Evolutionary conservation across 2,888 invertebrate genomes (phyloP), one percentile per base, ranked within the genome.

Genomic region (Lissocephala sabroskyi): DNA sequence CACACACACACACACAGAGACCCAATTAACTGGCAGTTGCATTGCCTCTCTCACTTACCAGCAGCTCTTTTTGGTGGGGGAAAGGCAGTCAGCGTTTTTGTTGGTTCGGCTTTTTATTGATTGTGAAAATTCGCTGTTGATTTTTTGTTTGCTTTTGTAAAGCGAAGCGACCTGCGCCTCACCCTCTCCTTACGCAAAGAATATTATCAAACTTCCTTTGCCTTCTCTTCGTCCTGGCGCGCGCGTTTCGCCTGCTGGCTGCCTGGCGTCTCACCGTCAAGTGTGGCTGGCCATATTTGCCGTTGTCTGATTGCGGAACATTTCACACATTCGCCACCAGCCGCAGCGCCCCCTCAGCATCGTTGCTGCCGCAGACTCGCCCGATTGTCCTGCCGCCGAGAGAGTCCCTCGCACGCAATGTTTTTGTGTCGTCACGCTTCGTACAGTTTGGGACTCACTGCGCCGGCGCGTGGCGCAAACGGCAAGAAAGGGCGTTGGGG

Each of bases 351-450:
- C 13, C 41, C 2, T 10, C 23, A 39, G 44, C 37, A 26, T 13
- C 11, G 40, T n/a, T 30, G 18, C 17, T n/a, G 26, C n/a, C 14
- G 73, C 56, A 5, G 23, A 7, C 23, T 35, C 58, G 63, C 46
- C 56, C 54, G 35, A 10, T 18, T 36, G 17, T 17, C 37, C 9
- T 39, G 44, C 17, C 46, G 59, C 70, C 70, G 53, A 39, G 59
- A 62, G 62, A n/a, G n/a, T n/a, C n/a, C n/a, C n/a, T n/a, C n/a
- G 68, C 44, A 59, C 73, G 76, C 76, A 71, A 47, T 67, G 56
- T 56, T 68, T 74, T 52, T 68, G 62, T 65, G 59, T 33, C 40
- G n/a, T 42, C 36, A 43, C 18, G 23, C 39, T 36, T n/a, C 9
- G 1, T 32, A 49, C 39, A 58, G 49, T 47, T 62, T 55, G 41